These are phyloP conservation scores for Nettapus auritus DNA, from an alignment of 2,113 vertebrate genomes.

Conservation along the genomic window DNA sequence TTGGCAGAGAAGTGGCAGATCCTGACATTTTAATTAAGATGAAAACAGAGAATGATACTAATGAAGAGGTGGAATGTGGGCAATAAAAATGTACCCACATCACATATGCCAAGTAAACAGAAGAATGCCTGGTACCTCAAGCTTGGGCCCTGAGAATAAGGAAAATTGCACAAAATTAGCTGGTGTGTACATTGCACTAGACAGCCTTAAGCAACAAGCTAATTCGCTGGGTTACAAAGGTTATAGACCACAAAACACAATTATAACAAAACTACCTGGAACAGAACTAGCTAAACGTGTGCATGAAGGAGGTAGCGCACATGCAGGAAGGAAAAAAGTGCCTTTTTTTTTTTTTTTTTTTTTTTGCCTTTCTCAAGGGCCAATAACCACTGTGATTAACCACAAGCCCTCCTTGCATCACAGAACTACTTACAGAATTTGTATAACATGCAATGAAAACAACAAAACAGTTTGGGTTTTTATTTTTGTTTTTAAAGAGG, in stretches of 20 bases:
- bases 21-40: conserved; percentile 63
- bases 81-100: conserved; percentile 61
- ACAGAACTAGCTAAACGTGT: background rate
- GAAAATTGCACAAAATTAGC: background rate
- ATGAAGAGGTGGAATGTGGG: conserved; percentile 59
- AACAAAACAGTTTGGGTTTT: background rate
- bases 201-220: background rate
- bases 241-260: background rate
- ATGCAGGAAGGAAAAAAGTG: background rate
- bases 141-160: background rate
- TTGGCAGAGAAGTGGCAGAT: conserved; percentile 46
- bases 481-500: background rate
- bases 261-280: background rate
- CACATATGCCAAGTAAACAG: conserved; percentile 60
- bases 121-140: conserved; percentile 27
- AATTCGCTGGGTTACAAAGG: background rate
- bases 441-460: background rate
- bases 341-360: background rate
- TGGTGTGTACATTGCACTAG: background rate
- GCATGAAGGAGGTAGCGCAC: background rate
- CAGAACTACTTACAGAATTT: background rate
- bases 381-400: background rate
- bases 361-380: background rate
- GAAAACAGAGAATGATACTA: conserved; percentile 55
- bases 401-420: background rate